Evolutionary conservation across 2,113 vertebrate genomes (phyloP).

Genomic region (Pheucticus melanocephalus): DNA sequence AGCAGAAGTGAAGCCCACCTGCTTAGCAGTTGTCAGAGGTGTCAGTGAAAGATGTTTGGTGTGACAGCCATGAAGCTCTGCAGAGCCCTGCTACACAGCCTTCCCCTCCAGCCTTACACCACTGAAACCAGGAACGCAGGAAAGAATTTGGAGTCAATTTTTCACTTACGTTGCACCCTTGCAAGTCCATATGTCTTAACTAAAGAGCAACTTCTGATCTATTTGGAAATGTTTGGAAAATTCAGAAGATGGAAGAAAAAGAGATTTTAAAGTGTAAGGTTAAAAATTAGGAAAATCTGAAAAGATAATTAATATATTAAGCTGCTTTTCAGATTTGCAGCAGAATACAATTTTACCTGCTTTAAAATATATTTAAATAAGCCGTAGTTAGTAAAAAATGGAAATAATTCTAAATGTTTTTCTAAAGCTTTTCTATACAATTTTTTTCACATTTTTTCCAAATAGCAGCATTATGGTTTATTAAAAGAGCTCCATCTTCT

Average conservation of each 20-base stretch:
- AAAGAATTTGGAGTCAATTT: neutral
- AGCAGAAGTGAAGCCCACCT: neutral
- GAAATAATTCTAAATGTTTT: neutral
- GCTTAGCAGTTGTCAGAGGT: neutral
- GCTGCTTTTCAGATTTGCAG: neutral
- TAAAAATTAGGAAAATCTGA: neutral
- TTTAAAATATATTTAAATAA: neutral
- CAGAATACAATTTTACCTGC: neutral
- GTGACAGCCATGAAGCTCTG: neutral
- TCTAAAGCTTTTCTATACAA: neutral
- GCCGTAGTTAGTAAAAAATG: neutral
- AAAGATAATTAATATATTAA: neutral
- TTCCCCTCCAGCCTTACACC: neutral
- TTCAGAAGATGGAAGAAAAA: neutral
- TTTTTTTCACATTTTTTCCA: neutral
- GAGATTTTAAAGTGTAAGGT: neutral
- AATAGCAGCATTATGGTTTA: conserved; percentile 22
- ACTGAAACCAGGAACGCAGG: neutral
- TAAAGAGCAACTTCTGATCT: neutral
- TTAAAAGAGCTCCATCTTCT: conserved; percentile 76
- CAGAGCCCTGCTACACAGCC: neutral
- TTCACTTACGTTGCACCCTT: neutral
- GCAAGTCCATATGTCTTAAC: neutral
- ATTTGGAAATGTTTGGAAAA: neutral
- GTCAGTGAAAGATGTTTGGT: neutral